Evolutionary conservation across 2,888 invertebrate genomes (phyloP).

Genomic region (Lasiommata megera): DNA sequence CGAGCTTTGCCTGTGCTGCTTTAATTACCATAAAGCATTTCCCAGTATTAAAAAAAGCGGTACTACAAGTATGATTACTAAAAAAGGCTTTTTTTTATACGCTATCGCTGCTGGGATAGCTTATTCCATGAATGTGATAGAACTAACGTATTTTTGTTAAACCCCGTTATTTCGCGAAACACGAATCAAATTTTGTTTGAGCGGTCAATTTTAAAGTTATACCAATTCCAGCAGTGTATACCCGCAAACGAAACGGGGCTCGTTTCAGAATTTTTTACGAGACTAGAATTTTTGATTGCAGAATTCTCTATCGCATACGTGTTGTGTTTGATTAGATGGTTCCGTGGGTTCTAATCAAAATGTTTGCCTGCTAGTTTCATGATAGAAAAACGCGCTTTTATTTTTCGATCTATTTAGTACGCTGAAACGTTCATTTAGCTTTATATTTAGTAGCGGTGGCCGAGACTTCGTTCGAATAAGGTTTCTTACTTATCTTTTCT

Average conservation of each 20-base stretch:
- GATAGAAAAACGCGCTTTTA: neutral
- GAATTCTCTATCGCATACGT: slow-evolving; percentile 11
- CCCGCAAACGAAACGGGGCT: slow-evolving; percentile 12
- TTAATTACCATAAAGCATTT: too few species aligned
- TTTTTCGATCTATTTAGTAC: neutral
- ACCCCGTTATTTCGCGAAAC: neutral
- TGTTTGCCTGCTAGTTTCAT: slow-evolving; percentile 14
- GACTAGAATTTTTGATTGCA: slow-evolving; percentile 28
- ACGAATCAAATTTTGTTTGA: slow-evolving; percentile 22
- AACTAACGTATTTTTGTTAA: neutral
- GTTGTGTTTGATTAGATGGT: slow-evolving; percentile 25
- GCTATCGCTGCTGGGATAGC: too few species aligned
- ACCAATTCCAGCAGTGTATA: slow-evolving; percentile 18
- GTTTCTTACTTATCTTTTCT: too few species aligned
- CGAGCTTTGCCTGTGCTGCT: too few species aligned
- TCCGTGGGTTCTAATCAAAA: slow-evolving; percentile 19
- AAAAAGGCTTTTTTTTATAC: too few species aligned
- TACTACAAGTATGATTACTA: too few species aligned
- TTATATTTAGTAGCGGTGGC: too few species aligned
- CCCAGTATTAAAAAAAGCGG: too few species aligned
- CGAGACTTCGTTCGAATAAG: too few species aligned
- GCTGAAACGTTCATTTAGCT: too few species aligned
- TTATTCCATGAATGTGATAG: neutral
- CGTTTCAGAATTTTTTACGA: slow-evolving; percentile 18
- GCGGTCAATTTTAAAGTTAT: slow-evolving; percentile 23